Evolutionary conservation across 2,797 vertebrate genomes (phyloP), one percentile per base, ranked within the genome.

Genomic region (Myripristis jacobus): DNA sequence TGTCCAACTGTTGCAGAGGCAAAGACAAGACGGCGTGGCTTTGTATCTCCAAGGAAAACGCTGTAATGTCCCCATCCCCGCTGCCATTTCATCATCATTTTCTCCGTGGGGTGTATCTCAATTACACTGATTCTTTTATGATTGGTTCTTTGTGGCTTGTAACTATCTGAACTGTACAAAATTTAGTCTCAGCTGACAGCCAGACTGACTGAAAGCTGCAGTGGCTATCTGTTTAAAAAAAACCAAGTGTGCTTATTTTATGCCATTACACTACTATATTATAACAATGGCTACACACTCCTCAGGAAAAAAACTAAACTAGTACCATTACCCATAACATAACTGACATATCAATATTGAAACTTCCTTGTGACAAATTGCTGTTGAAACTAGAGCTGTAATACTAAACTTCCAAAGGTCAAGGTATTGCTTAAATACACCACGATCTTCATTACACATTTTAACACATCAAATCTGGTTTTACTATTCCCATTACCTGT

Each of bases 401-500:
- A 1, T 4, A 43, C 3, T 3, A 43, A 15, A 16, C 3, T 4
- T 43, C 15, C 41, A 43, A 16, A 43, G 41, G 15, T 43, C 3
- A 43, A 43, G 15, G 13, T 4, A 15, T 43, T 38, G 36, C 36
- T 38, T 38, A 2, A 38, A 38, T 12, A 11, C 36, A 11, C 10
- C 29, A 59, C 50, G 2, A 3, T 36, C 8, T 5, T 13, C 13
- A 38, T 38, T 38, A 12, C 6, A 21, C 15, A 7, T 44, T 36
- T 34, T 3, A 56, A 19, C n/a, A 0, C 15, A 13, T n/a, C 13
- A 51, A 67, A 19, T 43, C 4, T 58, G 41, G 16, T 43, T 16
- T 6, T 41, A 46, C 6, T 34, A 16, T 29, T 21, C 36, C 36
- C 29, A 47, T n/a, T 95, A 99, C 98, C 98, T 95, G 98, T 99